These are phyloP conservation scores for Fissipunctia ypsillon DNA, from an alignment of 2,888 invertebrate genomes.

Conservation along the genomic window DNA sequence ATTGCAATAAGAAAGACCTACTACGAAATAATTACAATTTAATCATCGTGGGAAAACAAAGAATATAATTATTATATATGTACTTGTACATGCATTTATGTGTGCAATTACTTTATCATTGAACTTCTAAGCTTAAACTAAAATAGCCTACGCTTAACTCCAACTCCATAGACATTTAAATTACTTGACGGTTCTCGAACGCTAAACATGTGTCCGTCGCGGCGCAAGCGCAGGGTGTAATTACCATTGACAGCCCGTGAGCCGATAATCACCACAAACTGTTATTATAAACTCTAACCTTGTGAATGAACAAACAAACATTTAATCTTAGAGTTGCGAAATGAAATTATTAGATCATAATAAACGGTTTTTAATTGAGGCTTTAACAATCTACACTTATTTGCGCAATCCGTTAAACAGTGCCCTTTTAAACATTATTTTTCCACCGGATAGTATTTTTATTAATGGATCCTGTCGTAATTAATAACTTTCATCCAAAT, in stretches of 20 bases:
- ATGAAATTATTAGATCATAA: slow-evolving; percentile 65
- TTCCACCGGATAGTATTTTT: background rate
- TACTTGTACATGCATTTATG: background rate
- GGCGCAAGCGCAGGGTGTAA: slow-evolving; percentile 44
- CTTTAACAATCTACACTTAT: slow-evolving; percentile 31
- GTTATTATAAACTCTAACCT: slow-evolving; percentile 62
- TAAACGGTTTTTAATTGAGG: slow-evolving; percentile 68
- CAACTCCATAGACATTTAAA: background rate
- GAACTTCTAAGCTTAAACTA: background rate
- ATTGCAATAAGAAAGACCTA: background rate
- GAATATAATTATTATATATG: background rate
- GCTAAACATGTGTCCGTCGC: slow-evolving; percentile 29
- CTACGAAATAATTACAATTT: background rate
- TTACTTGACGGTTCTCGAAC: slow-evolving; percentile 7
- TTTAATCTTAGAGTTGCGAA: slow-evolving; percentile 58
- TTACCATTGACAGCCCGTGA: slow-evolving; percentile 64
- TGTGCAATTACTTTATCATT: background rate
- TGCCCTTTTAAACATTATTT: background rate
- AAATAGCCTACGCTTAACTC: slow-evolving; percentile 4
- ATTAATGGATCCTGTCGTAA: slow-evolving; percentile 4
- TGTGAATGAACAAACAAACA: slow-evolving; percentile 60
- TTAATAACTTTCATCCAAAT: slow-evolving; percentile 8
- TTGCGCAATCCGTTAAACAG: slow-evolving; percentile 47
- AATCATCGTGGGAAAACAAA: background rate
- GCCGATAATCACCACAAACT: slow-evolving; percentile 60